Conservation (phyloP, 2,797 vertebrate genomes). For the Sebastes matsubarae region DNA sequence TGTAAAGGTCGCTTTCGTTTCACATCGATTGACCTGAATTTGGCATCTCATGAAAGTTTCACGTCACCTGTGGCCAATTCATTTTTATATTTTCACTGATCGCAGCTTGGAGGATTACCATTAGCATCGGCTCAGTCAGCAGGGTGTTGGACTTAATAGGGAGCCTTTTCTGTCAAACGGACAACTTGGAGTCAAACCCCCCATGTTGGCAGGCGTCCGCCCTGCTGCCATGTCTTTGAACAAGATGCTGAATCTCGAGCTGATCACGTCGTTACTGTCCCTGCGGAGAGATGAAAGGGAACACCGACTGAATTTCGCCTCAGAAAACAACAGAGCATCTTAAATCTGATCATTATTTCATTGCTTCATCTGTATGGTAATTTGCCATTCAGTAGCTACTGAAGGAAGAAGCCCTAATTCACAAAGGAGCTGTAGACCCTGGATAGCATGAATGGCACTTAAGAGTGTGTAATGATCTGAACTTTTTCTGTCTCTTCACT, state of each 20-base stretch:
- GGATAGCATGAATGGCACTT: not conserved
- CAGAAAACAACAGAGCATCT: not conserved
- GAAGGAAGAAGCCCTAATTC: not conserved
- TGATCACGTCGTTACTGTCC: slow-evolving; percentile 2
- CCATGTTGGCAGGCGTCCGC: slow-evolving; percentile 3
- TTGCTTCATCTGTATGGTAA: not conserved
- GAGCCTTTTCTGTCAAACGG: slow-evolving; percentile 3
- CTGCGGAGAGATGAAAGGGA: not conserved
- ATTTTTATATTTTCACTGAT: not conserved
- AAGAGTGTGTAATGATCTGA: slow-evolving; percentile 1
- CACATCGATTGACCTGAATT: slow-evolving; percentile 11
- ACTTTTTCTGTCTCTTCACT: slow-evolving; percentile 17
- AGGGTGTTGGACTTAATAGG: slow-evolving; percentile 23
- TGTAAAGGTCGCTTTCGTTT: not conserved
- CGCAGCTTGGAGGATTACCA: not conserved
- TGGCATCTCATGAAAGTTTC: slow-evolving; percentile 7
- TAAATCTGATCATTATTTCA: not conserved
- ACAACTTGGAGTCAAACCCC: not conserved
- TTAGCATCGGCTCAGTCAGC: slow-evolving; percentile 6
- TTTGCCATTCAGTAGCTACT: not conserved
- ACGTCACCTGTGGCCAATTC: not conserved
- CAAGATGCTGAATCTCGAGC: not conserved
- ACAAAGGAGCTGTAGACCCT: not conserved
- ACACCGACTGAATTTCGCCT: not conserved
- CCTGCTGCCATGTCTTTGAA: slow-evolving; percentile 7